Evolutionary conservation across 2,888 invertebrate species (phyloP), one percentile per base, ranked within the genome.

Genomic region (Dorcus hopei): DNA sequence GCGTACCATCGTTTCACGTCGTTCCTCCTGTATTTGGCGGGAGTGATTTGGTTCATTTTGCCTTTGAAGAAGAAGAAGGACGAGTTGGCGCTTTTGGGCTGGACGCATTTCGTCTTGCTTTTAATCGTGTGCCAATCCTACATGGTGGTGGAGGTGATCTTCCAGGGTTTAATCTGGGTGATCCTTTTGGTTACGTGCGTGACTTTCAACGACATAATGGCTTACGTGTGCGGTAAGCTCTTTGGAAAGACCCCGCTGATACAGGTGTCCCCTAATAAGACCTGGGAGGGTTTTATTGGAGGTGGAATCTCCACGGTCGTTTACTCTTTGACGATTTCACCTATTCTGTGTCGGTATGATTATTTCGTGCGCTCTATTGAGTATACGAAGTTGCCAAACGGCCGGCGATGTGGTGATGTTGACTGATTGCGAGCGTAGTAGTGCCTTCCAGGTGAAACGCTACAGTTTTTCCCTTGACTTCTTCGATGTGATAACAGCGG

Each of bases 241-340:
- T 97, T 96, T 78, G 99, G 99, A 45, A 92, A 91, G 77, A 99
- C 99, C 0, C 99, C 98, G 0, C 85, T 99, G 61, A 99, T 99
- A 77, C 91, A 97, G 79, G 83, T 99, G 52, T 98, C 98, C 52
- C 99, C 99, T 1, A 99, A 98, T 81, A 99, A 99, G 80, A 99
- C 99, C 2, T 97, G 98, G 95, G 99, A 99, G 81, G 99, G 99
- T 5, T 99, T 98, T 79, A 92, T 99, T 70, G 98, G 98, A 23
- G 99, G 98, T 52, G 97, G 95, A 8, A 79, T 98, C 70, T 90
- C 95, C 23, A 98, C 98, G 2, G 90, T 99, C 38, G 74, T 93
- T 49, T 91, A 96, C 78, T 96, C 96, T 60, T 82, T 83, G 49
- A 81, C 95, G 93, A 83, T 96, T 65, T 94, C 97, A 1, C 92